phyloP scores from a whole-genome alignment of 2,888 invertebrate genomes.

The Drosophila crucigera region DNA sequence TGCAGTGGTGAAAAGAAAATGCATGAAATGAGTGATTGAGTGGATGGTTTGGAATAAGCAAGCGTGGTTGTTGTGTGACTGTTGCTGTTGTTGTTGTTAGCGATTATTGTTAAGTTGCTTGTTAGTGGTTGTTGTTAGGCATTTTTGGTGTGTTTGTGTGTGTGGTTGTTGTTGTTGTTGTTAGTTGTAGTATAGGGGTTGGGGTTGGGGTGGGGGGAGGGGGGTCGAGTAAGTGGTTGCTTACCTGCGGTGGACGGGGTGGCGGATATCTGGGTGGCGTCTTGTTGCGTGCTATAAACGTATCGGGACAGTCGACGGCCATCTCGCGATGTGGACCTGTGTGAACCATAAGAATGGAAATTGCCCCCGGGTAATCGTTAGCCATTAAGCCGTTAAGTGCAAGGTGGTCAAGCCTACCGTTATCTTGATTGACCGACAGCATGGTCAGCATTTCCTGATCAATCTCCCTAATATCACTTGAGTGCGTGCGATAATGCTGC shows the following conservation, averaged over 20 bases:
- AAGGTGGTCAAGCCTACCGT: constrained; percentile 85
- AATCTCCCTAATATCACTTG: constrained; percentile 85
- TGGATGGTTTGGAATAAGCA: constrained; percentile 13
- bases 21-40: constrained; percentile 45
- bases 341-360: constrained; percentile 43
- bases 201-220: constrained; percentile 1
- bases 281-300: constrained; percentile 95
- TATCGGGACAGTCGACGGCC: constrained; percentile 99
- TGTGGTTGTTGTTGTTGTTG: background rate
- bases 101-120: constrained; percentile 24
- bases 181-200: background rate
- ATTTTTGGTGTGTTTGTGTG: background rate
- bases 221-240: constrained; percentile 7
- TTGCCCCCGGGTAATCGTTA: background rate
- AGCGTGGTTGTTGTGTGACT: constrained; percentile 13
- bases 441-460: constrained; percentile 92
- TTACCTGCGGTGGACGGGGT: constrained; percentile 90
- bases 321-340: constrained; percentile 97
- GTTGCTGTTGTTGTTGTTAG: constrained; percentile 14
- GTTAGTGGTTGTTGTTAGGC: constrained; percentile 11
- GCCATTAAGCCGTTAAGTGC: background rate
- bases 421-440: constrained; percentile 89
- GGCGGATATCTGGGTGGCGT: constrained; percentile 96
- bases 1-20: constrained; percentile 58
- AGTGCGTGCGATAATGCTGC: constrained; percentile 86